Evolutionary conservation across 2,797 vertebrate species (phyloP).

Genomic region (Poecilia wingei): DNA sequence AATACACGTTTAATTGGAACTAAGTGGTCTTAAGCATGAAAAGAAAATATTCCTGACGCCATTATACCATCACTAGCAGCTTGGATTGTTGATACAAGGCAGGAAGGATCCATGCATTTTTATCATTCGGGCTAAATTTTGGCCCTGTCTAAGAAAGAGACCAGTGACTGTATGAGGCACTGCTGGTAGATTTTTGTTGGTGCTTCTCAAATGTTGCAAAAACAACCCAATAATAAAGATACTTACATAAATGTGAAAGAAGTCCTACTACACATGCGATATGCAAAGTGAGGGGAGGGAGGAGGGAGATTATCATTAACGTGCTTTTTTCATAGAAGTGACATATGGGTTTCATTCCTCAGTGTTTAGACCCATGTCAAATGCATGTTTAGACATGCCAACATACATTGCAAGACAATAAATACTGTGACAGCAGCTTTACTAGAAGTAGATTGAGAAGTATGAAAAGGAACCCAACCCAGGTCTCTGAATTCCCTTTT

Average conservation of each 20-base stretch:
- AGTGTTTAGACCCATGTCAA: not conserved
- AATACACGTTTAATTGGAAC: not conserved
- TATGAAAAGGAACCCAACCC: not conserved
- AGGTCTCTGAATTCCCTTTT: not conserved
- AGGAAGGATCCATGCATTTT: no score
- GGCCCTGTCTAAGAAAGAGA: not conserved
- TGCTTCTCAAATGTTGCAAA: not conserved
- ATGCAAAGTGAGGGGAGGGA: not conserved
- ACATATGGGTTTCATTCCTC: not conserved
- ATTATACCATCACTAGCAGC: not conserved
- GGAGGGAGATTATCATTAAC: not conserved
- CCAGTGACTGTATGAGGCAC: not conserved
- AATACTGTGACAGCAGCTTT: not conserved
- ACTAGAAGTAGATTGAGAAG: not conserved
- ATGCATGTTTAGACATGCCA: not conserved
- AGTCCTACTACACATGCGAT: not conserved
- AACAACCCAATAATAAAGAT: not conserved
- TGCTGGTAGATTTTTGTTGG: not conserved
- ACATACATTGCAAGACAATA: not conserved
- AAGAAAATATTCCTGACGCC: not conserved
- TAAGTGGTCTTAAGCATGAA: not conserved
- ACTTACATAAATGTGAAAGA: not conserved
- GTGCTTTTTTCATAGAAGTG: not conserved
- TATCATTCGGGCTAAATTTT: no score
- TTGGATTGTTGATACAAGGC: not conserved